Evolutionary conservation across 1,140 invertebrate species (phyloP).

Genomic region (Drosophila ohnishii): DNA sequence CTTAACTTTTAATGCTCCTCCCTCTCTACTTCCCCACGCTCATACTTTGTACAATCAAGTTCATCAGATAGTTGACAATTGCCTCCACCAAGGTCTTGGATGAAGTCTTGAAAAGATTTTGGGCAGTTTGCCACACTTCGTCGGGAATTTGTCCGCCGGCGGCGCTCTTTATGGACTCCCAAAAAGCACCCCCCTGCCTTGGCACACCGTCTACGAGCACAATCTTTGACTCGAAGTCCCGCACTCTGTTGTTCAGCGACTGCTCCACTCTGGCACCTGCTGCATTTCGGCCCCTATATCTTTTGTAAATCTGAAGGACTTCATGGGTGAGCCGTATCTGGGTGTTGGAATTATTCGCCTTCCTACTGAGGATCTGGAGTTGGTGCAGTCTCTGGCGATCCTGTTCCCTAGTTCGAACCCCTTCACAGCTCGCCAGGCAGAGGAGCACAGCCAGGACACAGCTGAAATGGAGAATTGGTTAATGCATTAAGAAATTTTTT

Average conservation of each 20-base stretch:
- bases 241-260: not conserved
- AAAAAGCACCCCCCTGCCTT: not conserved
- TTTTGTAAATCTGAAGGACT: not conserved
- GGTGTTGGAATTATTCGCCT: not conserved
- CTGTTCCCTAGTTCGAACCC: not conserved
- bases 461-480: not conserved
- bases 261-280: not conserved
- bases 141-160: not conserved
- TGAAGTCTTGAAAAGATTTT: not conserved
- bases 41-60: not conserved
- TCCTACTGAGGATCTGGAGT: not conserved
- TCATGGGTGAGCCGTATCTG: not conserved
- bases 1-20: too few relatives aligned
- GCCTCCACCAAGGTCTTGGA: not conserved
- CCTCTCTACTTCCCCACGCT: not conserved
- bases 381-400: not conserved
- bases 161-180: not conserved
- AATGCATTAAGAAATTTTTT: not conserved
- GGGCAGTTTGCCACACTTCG: not conserved
- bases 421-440: not conserved
- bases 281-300: not conserved
- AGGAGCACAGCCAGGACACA: slow-evolving; percentile 2
- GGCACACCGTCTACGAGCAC: slow-evolving; percentile 2
- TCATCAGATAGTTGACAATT: not conserved
- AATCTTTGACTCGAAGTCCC: slow-evolving; percentile 1